Percentiles rank a stretch among this genome's conserved stretches.
Conservation (phyloP, 2,797 vertebrate genomes). For the Trachops cirrhosus region DNA sequence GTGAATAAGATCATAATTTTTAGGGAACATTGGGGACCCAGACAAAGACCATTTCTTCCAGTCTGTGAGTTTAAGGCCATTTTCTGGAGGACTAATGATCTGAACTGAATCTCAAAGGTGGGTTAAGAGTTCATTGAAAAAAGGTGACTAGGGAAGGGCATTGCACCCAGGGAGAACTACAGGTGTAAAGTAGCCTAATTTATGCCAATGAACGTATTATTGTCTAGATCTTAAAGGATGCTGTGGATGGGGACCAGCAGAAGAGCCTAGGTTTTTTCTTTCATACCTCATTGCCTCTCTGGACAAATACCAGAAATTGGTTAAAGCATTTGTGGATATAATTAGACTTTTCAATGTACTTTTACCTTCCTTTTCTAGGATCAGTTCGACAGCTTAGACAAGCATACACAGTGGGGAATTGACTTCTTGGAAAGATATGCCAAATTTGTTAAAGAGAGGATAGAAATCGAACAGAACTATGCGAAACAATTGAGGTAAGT, state of each 20-base stretch:
- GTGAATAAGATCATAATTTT: slow-evolving; percentile 7
- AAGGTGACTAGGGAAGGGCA: not conserved
- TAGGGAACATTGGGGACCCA: not conserved
- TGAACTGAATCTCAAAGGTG: not conserved
- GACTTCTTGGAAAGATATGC: slow-evolving; percentile 98
- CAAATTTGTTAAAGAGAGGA: slow-evolving; percentile 98
- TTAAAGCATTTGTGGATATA: slow-evolving; percentile 40
- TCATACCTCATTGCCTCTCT: not conserved
- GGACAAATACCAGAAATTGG: slow-evolving; percentile 1
- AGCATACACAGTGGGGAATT: slow-evolving; percentile 99
- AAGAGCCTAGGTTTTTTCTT: not conserved
- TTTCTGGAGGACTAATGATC: not conserved
- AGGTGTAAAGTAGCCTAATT: not conserved
- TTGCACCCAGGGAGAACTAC: not conserved
- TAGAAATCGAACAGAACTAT: slow-evolving; percentile 98
- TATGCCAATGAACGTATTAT: slow-evolving; percentile 7
- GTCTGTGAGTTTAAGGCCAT: not conserved
- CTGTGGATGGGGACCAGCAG: not conserved
- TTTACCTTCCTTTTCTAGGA: slow-evolving; percentile 87
- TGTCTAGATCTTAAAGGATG: not conserved
- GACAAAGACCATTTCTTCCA: not conserved
- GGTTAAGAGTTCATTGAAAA: not conserved
- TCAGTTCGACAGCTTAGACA: slow-evolving; percentile 99
- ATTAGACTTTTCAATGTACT: slow-evolving; percentile 7
- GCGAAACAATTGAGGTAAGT: slow-evolving; percentile 97